phyloP scores from a whole-genome alignment of 2,888 invertebrate genomes.

The Iselma pallidipennis region DNA sequence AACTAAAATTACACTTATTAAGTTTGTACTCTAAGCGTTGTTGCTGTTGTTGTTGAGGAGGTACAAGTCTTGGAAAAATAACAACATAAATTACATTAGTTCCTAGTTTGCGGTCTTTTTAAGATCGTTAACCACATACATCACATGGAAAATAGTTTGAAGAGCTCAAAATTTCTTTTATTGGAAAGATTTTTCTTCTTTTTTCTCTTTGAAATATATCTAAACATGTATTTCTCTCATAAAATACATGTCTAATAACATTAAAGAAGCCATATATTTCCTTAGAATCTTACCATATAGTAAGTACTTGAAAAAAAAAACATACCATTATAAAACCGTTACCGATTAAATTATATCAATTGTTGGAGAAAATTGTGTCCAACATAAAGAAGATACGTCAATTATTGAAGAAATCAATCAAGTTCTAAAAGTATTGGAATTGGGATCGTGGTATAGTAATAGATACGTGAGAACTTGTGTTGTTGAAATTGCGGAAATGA shows the following conservation, averaged over 20 bases:
- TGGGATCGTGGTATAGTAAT: slow-evolving; percentile 23
- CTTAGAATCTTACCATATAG: too few relatives aligned
- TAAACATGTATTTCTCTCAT: not conserved
- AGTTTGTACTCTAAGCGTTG: not conserved
- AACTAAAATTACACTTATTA: slow-evolving; percentile 1
- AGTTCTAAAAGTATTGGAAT: slow-evolving; percentile 39
- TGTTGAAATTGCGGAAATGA: slow-evolving; percentile 22
- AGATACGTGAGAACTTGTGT: slow-evolving; percentile 41
- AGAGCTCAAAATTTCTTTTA: not conserved
- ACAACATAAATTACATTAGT: not conserved
- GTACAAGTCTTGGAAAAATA: not conserved
- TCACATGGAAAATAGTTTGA: not conserved
- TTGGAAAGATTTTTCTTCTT: not conserved
- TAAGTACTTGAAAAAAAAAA: not conserved
- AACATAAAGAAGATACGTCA: slow-evolving; percentile 48
- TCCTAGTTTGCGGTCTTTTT: not conserved
- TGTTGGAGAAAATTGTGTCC: slow-evolving; percentile 40
- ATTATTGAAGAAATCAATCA: slow-evolving; percentile 46
- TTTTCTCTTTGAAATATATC: not conserved
- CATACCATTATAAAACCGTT: not conserved
- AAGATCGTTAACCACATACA: not conserved
- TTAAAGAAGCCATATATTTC: not conserved
- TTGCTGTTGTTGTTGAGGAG: too few relatives aligned
- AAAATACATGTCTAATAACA: not conserved
- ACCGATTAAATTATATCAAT: slow-evolving; percentile 46